phyloP scores from a whole-genome alignment of 2,888 invertebrate species.

The Acrocyrtus sp. region DNA sequence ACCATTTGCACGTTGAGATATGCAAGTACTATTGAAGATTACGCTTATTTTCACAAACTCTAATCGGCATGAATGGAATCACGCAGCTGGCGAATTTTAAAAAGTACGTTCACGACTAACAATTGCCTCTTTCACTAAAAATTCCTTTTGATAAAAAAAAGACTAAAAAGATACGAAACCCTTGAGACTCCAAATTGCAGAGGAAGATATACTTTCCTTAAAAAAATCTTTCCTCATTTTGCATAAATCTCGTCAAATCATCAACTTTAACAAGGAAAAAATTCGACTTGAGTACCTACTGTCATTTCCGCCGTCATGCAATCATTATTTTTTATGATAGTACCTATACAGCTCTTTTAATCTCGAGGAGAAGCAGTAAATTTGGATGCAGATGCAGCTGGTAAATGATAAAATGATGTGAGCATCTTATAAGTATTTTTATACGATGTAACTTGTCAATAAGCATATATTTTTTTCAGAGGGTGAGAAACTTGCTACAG shows the following conservation, averaged over 20 bases:
- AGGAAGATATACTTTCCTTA: constrained; percentile 5
- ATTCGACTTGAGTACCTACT: constrained; percentile 16
- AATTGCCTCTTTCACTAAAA: too few relatives aligned
- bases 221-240: constrained; percentile 13
- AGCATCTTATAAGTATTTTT: neutral
- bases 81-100: neutral
- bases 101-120: too few relatives aligned
- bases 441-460: neutral
- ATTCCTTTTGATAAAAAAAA: constrained; percentile 22
- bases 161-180: neutral
- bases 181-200: neutral
- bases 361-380: neutral
- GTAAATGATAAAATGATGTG: neutral
- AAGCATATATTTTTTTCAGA: neutral
- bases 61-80: too few relatives aligned
- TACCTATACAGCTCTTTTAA: neutral
- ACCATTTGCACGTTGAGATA: too few relatives aligned
- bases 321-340: constrained; percentile 42
- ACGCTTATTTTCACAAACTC: too few relatives aligned
- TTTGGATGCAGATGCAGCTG: neutral
- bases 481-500: neutral
- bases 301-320: constrained; percentile 36
- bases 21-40: too few relatives aligned
- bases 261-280: constrained; percentile 45
- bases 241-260: constrained; percentile 49